These are phyloP conservation scores for Eurytoma adleriae DNA, from an alignment of 2,888 invertebrate genomes.

Conservation along the genomic window DNA sequence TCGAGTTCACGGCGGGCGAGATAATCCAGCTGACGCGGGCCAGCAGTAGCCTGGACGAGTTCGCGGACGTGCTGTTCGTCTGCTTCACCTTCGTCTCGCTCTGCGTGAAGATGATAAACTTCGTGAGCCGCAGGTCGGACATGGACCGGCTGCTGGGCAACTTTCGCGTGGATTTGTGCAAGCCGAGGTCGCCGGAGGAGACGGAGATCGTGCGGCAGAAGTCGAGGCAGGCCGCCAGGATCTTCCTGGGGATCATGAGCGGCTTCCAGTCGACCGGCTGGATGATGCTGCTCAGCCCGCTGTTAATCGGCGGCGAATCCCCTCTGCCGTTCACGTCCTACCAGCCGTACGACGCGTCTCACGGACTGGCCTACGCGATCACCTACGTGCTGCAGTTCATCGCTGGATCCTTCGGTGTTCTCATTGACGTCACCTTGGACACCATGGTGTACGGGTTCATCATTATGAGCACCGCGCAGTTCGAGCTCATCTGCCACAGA, in stretches of 20 bases:
- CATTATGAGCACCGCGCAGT: slow-evolving; percentile 38
- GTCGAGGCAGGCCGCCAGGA: background rate
- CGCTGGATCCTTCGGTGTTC: slow-evolving; percentile 13
- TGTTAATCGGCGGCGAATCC: background rate
- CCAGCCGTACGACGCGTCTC: background rate
- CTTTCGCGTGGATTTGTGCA: background rate
- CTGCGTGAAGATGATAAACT: slow-evolving; percentile 20
- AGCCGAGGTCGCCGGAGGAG: slow-evolving; percentile 34
- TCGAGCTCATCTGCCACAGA: slow-evolving; percentile 24
- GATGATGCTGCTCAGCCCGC: background rate
- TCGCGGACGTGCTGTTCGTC: slow-evolving; percentile 33
- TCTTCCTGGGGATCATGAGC: slow-evolving; percentile 12
- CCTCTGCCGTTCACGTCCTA: slow-evolving; percentile 13
- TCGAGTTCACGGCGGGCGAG: slow-evolving; percentile 7
- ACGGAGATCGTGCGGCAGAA: slow-evolving; percentile 1
- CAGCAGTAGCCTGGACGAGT: slow-evolving; percentile 25
- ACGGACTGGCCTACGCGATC: background rate
- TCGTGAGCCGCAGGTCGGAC: background rate
- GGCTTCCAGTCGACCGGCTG: background rate
- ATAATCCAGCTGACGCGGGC: slow-evolving; percentile 4
- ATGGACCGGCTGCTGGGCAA: slow-evolving; percentile 18
- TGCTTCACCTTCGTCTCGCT: slow-evolving; percentile 22
- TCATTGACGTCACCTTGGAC: slow-evolving; percentile 33
- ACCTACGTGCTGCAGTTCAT: slow-evolving; percentile 23
- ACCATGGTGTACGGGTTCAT: slow-evolving; percentile 42